Base-by-base conservation (phyloP, 2,797 vertebrate species). In the Chrysocyon brachyurus region DNA sequence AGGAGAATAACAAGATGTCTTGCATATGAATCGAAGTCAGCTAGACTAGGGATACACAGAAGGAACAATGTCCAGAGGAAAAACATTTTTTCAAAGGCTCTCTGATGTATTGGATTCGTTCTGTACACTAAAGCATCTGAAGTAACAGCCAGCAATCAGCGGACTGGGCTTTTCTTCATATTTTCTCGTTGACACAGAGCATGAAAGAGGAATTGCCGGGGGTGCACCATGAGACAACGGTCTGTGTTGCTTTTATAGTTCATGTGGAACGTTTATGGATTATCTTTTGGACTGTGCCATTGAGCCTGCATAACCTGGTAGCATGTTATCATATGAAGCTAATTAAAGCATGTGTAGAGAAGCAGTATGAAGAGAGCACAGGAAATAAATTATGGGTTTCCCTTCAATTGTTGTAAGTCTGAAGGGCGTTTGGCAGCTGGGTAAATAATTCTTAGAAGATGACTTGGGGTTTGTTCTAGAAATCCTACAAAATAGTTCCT, bases 391-490 rank as follows among this genome's bases (percentile, higher is more conserved):
- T 17, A n/a, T 0, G 77, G 72, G 40, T 52, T 86, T 87, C 59
- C 19, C 26, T 61, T 63, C 79, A 36, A 28, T 33, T 93, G 46
- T 49, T 87, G 64, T 82, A 54, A 33, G 91, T 79, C 33, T 49
- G 68, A 31, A 31, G 54, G 73, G n/a, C 33, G 22, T 91, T 70
- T 59, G 7, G 5, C 77, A 33, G 17, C 36, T 61, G 33, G 14
- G 6, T 57, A 85, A 90, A 31, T 87, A 49, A n/a, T 92, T 46
- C 59, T 12, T 64, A 66, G 6, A n/a, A 73, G 36, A 88, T 46
- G 22, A 83, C n/a, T 56, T 83, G 93, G 46, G 49, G 24, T 72
- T 94, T 94, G 82, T 33, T 79, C 17, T 87, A 86, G 49, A 88
- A 78, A 77, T 77, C 68, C 49, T 82, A 54, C 12, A 52, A 66